These are phyloP conservation scores for Melanitta fusca DNA, from an alignment of 2,797 vertebrate species.

Conservation along the genomic window DNA sequence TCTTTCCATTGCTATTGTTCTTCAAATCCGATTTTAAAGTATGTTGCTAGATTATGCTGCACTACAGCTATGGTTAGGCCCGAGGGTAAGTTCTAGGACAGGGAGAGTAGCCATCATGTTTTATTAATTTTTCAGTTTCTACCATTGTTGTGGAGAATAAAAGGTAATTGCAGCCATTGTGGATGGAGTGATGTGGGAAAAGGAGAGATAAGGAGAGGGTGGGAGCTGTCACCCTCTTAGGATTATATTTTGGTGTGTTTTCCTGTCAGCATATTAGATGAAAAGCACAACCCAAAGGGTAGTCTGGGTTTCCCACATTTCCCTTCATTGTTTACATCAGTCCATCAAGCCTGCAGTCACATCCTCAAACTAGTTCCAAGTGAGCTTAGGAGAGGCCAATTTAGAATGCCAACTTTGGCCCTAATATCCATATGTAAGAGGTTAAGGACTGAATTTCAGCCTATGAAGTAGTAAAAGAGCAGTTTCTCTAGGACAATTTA, in stretches of 20 bases:
- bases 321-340: neutral
- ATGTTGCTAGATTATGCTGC: neutral
- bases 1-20: neutral
- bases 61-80: neutral
- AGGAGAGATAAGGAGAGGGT: neutral
- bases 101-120: neutral
- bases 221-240: neutral
- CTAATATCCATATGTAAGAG: neutral
- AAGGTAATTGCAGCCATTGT: neutral
- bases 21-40: neutral
- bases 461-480: neutral
- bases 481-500: neutral
- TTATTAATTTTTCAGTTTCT: neutral
- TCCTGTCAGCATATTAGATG: neutral
- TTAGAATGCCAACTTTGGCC: neutral
- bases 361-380: neutral
- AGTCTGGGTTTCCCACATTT: neutral
- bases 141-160: neutral
- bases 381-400: neutral
- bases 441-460: slow-evolving; percentile 9
- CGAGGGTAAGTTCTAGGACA: neutral
- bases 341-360: neutral
- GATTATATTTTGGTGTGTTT: neutral
- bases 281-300: neutral
- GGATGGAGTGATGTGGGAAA: neutral